phyloP scores from a whole-genome alignment of 1,140 invertebrate genomes.

The Scaptomyza pallida region DNA sequence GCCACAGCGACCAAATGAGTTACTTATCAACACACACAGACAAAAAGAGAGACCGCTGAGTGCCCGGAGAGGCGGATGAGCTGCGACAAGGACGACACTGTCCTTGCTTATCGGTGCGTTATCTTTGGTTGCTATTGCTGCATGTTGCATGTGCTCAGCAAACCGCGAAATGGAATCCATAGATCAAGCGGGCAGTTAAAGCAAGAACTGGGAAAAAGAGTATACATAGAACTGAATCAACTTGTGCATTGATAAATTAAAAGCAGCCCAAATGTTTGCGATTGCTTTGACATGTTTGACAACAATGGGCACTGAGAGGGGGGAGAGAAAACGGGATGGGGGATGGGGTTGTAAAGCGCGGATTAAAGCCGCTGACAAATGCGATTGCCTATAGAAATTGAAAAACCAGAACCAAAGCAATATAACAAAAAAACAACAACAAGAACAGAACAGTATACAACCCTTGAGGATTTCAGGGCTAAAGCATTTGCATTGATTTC shows the following conservation, averaged over 20 bases:
- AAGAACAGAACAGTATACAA: slow-evolving; percentile 45
- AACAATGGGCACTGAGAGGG: slow-evolving; percentile 58
- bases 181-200: slow-evolving; percentile 61
- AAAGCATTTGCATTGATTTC: slow-evolving; percentile 79
- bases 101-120: slow-evolving; percentile 58
- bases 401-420: slow-evolving; percentile 52
- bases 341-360: slow-evolving; percentile 10
- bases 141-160: slow-evolving; percentile 64
- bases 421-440: neutral
- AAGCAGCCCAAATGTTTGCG: slow-evolving; percentile 78
- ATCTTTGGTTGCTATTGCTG: slow-evolving; percentile 38
- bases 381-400: slow-evolving; percentile 72
- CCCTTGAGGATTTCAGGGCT: slow-evolving; percentile 60
- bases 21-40: slow-evolving; percentile 53
- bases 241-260: slow-evolving; percentile 76
- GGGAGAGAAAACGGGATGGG: too few species aligned
- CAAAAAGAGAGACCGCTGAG: slow-evolving; percentile 25
- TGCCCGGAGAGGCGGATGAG: slow-evolving; percentile 27
- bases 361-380: slow-evolving; percentile 79
- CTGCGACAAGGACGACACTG: slow-evolving; percentile 42
- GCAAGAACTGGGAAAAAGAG: too few species aligned
- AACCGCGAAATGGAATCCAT: slow-evolving; percentile 80
- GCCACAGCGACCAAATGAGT: slow-evolving; percentile 49
- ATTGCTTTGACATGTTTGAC: slow-evolving; percentile 83
- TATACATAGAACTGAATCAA: slow-evolving; percentile 60